Conservation (phyloP, 1,140 invertebrate genomes). For the Battus philenor region DNA sequence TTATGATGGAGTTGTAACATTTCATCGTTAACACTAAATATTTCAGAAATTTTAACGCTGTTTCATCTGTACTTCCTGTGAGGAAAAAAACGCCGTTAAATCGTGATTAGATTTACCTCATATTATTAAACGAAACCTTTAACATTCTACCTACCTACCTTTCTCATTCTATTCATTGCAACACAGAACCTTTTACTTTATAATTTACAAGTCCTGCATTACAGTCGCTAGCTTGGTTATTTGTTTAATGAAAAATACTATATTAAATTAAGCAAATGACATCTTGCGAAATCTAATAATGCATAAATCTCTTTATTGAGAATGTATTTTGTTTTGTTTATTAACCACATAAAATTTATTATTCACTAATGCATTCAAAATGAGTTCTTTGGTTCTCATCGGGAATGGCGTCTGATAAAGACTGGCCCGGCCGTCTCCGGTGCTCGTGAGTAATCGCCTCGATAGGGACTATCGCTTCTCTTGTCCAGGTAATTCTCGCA, state of each 20-base stretch:
- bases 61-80: no score
- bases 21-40: no score
- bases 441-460: conserved; percentile 47
- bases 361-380: conserved; percentile 8
- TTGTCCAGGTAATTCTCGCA: conserved; percentile 48
- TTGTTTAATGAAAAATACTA: no score
- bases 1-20: conserved; percentile 18
- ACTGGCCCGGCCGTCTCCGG: conserved; percentile 33
- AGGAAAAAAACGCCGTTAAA: no score
- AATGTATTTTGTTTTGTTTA: conserved; percentile 8
- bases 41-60: no score
- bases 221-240: no score
- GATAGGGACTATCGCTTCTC: conserved; percentile 49
- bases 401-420: conserved; percentile 26
- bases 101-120: no score
- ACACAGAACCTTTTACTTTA: no score
- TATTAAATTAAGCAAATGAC: conserved; percentile 1
- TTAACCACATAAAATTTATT: conserved; percentile 11
- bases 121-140: no score
- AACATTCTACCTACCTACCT: no score
- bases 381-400: conserved; percentile 11
- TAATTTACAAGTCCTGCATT: no score
- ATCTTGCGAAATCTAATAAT: conserved; percentile 1
- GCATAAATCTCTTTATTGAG: not conserved
- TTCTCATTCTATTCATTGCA: no score